Evolutionary conservation across 2,113 vertebrate genomes (phyloP), one percentile per base, ranked within the genome.

Genomic region (Plecturocebus donacophilus): DNA sequence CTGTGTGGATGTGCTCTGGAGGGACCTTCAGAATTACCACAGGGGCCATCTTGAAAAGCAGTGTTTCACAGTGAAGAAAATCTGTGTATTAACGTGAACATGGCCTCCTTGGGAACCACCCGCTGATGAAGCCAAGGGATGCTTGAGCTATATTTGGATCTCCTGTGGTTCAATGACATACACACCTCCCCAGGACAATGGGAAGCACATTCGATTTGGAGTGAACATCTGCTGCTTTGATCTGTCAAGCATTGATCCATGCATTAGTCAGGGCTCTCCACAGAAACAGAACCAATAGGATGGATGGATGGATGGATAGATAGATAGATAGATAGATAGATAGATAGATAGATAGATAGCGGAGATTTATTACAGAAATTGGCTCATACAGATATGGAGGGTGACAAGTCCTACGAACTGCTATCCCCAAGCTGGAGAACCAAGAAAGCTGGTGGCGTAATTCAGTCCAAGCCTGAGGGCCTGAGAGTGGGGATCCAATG

Each of bases 11-110:
- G 9, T 23, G 54, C 8, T 47, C 45, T 20, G 64, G 32, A 87
- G 19, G 68, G 56, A 49, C 54, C 95, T 56, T 77, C 35, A 25
- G 86, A 90, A 96, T 70, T 68, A 90, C 54, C 38, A 45, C 1
- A 75, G 20, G n/a, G 54, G 40, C 90, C 32, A n/a, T 35, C 23
- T 96, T 86, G 93, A 79, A 79, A 92, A 66, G 80, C 70, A 94
- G 38, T 10, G 32, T 81, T 94, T 61, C 23, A 52, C 8, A 58
- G 71, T 54, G 13, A 97, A 64, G 56, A 87, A 86, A 56, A 64
- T 56, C 68, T 38, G 38, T 45, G 17, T n/a, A 58, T 49, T 83
- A 64, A 64, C 73, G 68, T 40, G 56, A 58, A 20, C 75, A 91
- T 1, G 3, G 42, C 27, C 30, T 77, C 75, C n/a, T 47, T 25